Conservation (phyloP, 2,888 invertebrate species). For the Nycteola revayana region DNA sequence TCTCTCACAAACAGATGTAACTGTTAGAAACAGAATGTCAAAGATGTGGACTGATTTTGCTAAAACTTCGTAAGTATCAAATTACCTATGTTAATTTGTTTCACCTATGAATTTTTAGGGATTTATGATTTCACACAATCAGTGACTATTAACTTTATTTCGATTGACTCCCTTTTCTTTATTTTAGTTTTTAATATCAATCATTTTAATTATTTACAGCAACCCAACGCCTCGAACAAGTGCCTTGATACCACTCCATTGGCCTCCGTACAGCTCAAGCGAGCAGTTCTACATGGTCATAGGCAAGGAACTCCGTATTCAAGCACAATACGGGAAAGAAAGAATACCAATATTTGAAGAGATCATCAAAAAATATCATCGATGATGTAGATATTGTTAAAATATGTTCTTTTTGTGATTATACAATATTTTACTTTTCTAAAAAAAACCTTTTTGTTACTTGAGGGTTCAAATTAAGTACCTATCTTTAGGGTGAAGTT, state of each 20-base stretch:
- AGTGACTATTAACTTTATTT: too few relatives aligned
- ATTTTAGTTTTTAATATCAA: too few relatives aligned
- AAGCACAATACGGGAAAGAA: conserved; percentile 35
- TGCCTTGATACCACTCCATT: conserved; percentile 24
- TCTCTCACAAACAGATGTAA: conserved; percentile 21
- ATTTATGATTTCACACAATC: too few relatives aligned
- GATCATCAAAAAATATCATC: conserved; percentile 35
- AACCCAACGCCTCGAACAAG: conserved; percentile 32
- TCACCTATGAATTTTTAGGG: too few relatives aligned
- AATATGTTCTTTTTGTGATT: too few relatives aligned
- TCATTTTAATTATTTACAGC: conserved; percentile 32
- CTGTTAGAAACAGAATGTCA: conserved; percentile 36
- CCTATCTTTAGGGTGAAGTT: too few relatives aligned
- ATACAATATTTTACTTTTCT: too few relatives aligned
- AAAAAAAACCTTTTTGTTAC: too few relatives aligned
- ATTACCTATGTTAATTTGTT: too few relatives aligned
- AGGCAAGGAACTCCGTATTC: conserved; percentile 28
- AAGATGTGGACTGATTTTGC: conserved; percentile 58
- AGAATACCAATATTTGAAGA: conserved; percentile 45
- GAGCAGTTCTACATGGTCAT: conserved; percentile 19
- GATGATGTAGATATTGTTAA: too few relatives aligned
- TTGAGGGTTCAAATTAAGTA: too few relatives aligned
- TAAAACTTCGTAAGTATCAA: conserved; percentile 46
- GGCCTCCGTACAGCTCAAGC: conserved; percentile 31
- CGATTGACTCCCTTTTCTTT: too few relatives aligned